Evolutionary conservation across 2,888 invertebrate genomes (phyloP).

Genomic region (Empis stercorea): DNA sequence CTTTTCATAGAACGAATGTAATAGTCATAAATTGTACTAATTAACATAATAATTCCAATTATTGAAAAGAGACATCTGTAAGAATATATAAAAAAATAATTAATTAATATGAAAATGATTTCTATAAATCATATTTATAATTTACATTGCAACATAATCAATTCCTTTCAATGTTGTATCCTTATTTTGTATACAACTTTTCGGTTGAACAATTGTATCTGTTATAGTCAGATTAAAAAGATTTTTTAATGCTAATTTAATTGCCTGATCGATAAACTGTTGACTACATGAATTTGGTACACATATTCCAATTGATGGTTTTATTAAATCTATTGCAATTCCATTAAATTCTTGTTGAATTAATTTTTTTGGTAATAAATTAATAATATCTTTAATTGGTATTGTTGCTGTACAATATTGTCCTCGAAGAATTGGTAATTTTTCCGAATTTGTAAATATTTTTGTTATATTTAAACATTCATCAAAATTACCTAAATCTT

Average conservation of each 20-base stretch:
- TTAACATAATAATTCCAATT: slow-evolving; percentile 1
- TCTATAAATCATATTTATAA: background rate
- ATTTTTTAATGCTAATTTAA: slow-evolving; percentile 2
- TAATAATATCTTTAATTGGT: background rate
- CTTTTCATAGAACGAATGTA: background rate
- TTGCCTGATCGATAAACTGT: background rate
- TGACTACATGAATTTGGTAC: slow-evolving; percentile 11
- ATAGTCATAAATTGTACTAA: background rate
- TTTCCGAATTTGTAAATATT: background rate
- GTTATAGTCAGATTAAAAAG: slow-evolving; percentile 1
- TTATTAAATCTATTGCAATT: background rate
- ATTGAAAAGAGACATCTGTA: slow-evolving; percentile 1
- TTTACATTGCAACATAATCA: slow-evolving; percentile 13
- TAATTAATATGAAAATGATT: too few relatives aligned
- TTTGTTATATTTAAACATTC: slow-evolving; percentile 21
- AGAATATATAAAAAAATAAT: background rate
- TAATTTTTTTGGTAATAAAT: background rate
- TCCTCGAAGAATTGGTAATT: slow-evolving; percentile 16
- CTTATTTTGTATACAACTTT: slow-evolving; percentile 2
- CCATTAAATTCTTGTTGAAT: background rate
- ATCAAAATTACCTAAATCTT: slow-evolving; percentile 25
- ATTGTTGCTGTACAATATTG: slow-evolving; percentile 21
- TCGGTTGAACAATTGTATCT: background rate
- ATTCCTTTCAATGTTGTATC: background rate
- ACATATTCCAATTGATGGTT: slow-evolving; percentile 9